Evolutionary conservation across 2,113 vertebrate genomes (phyloP).

Genomic region (Odocoileus virginianus): DNA sequence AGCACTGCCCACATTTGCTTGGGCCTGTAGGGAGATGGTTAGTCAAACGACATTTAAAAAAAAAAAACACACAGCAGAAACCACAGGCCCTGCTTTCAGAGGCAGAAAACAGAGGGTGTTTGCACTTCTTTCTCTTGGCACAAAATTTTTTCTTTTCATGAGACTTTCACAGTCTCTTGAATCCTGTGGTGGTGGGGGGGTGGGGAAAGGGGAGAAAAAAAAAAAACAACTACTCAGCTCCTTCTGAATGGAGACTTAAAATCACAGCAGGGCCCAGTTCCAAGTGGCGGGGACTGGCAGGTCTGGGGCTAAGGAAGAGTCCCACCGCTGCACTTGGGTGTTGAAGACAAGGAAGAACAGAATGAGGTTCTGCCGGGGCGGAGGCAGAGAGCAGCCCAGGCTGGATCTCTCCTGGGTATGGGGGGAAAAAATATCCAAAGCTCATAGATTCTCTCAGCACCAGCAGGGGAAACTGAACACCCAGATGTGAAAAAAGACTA

Average conservation of each 20-base stretch:
- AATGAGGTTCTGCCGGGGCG: background rate
- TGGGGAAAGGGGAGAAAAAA: constrained; percentile 14
- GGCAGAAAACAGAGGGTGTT: constrained; percentile 41
- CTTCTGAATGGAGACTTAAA: constrained; percentile 34
- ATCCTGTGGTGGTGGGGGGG: background rate
- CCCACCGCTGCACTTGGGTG: background rate
- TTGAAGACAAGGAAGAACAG: background rate
- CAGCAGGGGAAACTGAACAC: constrained; percentile 27
- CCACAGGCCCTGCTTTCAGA: background rate
- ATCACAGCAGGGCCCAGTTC: background rate
- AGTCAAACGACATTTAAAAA: background rate
- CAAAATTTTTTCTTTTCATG: constrained; percentile 62
- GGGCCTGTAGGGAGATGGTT: background rate
- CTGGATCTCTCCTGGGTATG: background rate
- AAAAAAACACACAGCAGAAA: background rate
- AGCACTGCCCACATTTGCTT: background rate
- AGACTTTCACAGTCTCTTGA: constrained; percentile 48
- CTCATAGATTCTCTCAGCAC: background rate
- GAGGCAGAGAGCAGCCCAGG: background rate
- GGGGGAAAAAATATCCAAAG: background rate
- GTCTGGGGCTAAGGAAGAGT: background rate
- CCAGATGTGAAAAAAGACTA: background rate
- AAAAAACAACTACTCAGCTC: background rate
- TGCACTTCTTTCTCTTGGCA: constrained; percentile 52
- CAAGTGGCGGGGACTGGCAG: background rate